phyloP scores from a whole-genome alignment of 2,888 invertebrate genomes.

The Aleiodes testaceus region DNA sequence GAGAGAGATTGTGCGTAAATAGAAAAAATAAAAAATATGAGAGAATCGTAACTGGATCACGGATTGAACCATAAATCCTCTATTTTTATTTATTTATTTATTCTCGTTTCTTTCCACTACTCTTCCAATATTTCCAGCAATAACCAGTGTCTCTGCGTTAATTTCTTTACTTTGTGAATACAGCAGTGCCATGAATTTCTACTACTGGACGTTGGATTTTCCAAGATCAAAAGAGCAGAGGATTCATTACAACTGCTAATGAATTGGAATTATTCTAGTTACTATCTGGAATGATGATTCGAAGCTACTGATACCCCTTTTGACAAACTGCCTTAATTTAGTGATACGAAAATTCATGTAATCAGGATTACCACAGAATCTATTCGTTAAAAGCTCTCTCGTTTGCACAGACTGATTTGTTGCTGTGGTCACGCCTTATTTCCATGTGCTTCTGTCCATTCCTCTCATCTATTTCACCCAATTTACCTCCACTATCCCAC shows the following conservation, averaged over 20 bases:
- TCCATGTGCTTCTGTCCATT: slow-evolving; percentile 26
- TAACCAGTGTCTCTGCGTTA: neutral
- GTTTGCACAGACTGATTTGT: slow-evolving; percentile 48
- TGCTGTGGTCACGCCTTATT: slow-evolving; percentile 45
- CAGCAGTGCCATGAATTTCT: slow-evolving; percentile 21
- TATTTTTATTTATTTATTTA: slow-evolving; percentile 17
- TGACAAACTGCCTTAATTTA: too few species aligned
- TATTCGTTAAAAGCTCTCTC: slow-evolving; percentile 49
- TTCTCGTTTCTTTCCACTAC: neutral
- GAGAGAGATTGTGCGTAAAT: slow-evolving; percentile 44
- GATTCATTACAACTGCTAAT: too few species aligned
- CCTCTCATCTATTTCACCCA: slow-evolving; percentile 13
- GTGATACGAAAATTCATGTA: too few species aligned
- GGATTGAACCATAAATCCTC: slow-evolving; percentile 50
- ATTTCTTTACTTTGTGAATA: neutral
- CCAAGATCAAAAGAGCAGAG: neutral
- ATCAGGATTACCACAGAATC: slow-evolving; percentile 45
- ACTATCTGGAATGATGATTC: too few species aligned
- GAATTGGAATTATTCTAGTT: too few species aligned
- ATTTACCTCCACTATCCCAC: slow-evolving; percentile 36
- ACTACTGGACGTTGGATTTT: neutral
- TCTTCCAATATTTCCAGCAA: slow-evolving; percentile 7
- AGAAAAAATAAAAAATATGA: slow-evolving; percentile 50
- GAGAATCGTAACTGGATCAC: slow-evolving; percentile 47
- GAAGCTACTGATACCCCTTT: too few species aligned